Base-by-base conservation (phyloP, 1,140 invertebrate genomes). In the Goniozus legneri region DNA sequence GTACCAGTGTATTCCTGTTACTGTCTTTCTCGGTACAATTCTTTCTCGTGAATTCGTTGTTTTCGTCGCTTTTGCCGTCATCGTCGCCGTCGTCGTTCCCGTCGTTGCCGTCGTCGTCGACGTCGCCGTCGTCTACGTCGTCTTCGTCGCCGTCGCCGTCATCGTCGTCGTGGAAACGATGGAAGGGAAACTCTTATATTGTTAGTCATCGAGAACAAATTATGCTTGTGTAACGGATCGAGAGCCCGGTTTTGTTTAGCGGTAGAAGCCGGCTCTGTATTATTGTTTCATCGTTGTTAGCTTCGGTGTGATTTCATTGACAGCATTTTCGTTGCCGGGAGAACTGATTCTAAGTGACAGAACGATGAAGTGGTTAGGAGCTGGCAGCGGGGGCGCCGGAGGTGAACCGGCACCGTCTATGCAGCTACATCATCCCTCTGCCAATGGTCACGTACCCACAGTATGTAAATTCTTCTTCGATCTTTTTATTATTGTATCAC, bases 371-470 rank as follows among this genome's bases (percentile, higher is more conserved):
- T 76, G 73, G 73, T 64, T 74, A 52, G 65, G 64, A 56, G 65
- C 73, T 57, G 69, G 65, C 62, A 74, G 65, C 64, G 62, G 56
- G 54, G 69, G 67, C 47, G 66, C 66, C 48, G 70, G 61, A 45
- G 69, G 68, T 39, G 73, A 76, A 60, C 71, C 73, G 71, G 72
- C 71, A 68, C 71, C 72, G 60, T 69, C 72, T 34, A 73, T 76
- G 69, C 73, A 76, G 48, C 60, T 74, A 37, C 73, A 75, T 58
- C 72, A 74, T 61, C 68, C 71, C 52, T 63, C 71, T 43, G 71
- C 70, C 34, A 76, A 76, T 54, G 73, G 73, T 38, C 73, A 76
- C 51, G 65, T 76, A 68, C 67, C 73, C 22, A 64, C 67, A 56
- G 73, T 74, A 62, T 24, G 62, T 55, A 52, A 8, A 32, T 35